These are phyloP conservation scores for Sinocyclocheilus anshuiensis DNA, from an alignment of 2,113 vertebrate genomes.

Conservation along the genomic window DNA sequence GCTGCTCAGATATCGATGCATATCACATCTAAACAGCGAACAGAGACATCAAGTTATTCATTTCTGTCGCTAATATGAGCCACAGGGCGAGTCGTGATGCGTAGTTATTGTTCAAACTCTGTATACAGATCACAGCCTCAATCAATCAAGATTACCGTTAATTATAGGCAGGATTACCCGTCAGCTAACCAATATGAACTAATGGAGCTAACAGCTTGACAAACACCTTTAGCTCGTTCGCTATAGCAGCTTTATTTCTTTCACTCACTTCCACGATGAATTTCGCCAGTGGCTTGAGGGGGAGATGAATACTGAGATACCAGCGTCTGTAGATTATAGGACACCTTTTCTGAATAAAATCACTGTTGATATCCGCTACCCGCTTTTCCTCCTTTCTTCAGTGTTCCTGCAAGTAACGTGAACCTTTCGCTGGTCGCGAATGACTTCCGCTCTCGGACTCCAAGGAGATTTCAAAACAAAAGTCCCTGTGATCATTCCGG, in stretches of 20 bases:
- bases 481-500: background rate
- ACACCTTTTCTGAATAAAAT: slow-evolving; percentile 30
- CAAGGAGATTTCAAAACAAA: slow-evolving; percentile 50
- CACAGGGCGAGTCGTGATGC: slow-evolving; percentile 22
- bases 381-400: slow-evolving; percentile 55
- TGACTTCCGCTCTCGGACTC: slow-evolving; percentile 46
- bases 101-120: slow-evolving; percentile 23
- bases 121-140: background rate
- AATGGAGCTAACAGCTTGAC: slow-evolving; percentile 26
- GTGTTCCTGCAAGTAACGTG: slow-evolving; percentile 56
- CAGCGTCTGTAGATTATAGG: slow-evolving; percentile 11
- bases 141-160: background rate
- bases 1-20: background rate
- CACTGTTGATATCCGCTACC: background rate
- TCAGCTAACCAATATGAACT: slow-evolving; percentile 10
- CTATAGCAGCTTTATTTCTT: slow-evolving; percentile 32
- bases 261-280: slow-evolving; percentile 44
- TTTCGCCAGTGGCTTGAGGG: background rate
- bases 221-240: slow-evolving; percentile 41
- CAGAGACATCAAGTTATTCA: background rate
- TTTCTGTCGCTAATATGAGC: background rate
- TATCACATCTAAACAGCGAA: background rate
- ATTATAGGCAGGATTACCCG: background rate
- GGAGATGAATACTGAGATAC: slow-evolving; percentile 15
- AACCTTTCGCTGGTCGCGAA: slow-evolving; percentile 50